These are phyloP conservation scores for Agrotis clavis DNA, from an alignment of 2,888 invertebrate genomes.

Conservation along the genomic window DNA sequence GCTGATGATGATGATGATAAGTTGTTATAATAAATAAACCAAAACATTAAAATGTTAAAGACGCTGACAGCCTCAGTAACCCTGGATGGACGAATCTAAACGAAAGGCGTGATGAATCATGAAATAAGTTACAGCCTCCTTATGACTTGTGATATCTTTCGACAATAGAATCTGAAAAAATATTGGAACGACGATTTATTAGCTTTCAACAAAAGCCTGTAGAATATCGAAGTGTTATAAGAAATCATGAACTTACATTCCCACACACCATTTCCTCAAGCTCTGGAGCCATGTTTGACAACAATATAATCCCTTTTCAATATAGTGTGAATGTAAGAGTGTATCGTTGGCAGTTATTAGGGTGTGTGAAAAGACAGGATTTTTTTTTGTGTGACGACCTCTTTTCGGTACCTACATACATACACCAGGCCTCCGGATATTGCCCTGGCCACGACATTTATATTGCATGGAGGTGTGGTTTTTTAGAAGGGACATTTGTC, in stretches of 20 bases:
- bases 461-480: background rate
- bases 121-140: background rate
- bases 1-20: too few species aligned
- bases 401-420: background rate
- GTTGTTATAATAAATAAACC: too few species aligned
- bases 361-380: constrained; percentile 20
- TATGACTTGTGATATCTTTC: background rate
- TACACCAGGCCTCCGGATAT: constrained; percentile 24
- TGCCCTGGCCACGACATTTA: background rate
- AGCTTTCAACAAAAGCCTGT: background rate
- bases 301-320: constrained; percentile 23
- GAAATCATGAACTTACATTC: constrained; percentile 3
- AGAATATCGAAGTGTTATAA: background rate
- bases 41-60: too few species aligned
- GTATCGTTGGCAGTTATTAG: constrained; percentile 39
- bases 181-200: background rate
- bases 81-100: background rate
- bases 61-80: background rate
- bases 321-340: constrained; percentile 23
- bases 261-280: constrained; percentile 7
- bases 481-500: constrained; percentile 11
- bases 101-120: background rate
- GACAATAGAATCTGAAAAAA: background rate
- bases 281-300: constrained; percentile 17
- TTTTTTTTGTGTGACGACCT: constrained; percentile 18